phyloP scores from a whole-genome alignment of 1,140 invertebrate genomes.

The Caenorhabditis tropicalis region DNA sequence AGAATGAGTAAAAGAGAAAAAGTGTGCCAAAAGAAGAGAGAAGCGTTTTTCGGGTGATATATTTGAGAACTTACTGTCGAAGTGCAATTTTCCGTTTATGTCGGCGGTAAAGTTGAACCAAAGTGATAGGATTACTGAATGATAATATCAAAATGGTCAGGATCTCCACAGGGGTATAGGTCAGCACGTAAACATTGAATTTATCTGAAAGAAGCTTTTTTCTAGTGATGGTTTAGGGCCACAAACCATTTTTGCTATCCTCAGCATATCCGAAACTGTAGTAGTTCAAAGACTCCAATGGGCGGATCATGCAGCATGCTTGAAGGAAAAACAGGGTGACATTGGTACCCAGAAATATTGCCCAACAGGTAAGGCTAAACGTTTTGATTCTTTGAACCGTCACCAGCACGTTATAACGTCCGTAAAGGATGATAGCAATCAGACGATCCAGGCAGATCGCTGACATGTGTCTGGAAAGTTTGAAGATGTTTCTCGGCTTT shows the following conservation, averaged over 20 bases:
- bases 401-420: slow-evolving; percentile 65
- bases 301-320: slow-evolving; percentile 69
- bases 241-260: slow-evolving; percentile 52
- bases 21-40: slow-evolving; percentile 36
- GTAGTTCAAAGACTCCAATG: slow-evolving; percentile 62
- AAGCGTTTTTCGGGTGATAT: neutral
- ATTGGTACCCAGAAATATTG: slow-evolving; percentile 63
- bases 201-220: neutral
- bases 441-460: slow-evolving; percentile 71
- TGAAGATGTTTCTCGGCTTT: neutral
- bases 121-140: slow-evolving; percentile 69
- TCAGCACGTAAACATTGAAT: slow-evolving; percentile 62
- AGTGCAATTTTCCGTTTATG: slow-evolving; percentile 71
- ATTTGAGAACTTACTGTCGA: slow-evolving; percentile 64
- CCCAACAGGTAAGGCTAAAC: slow-evolving; percentile 66
- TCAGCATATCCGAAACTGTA: slow-evolving; percentile 70
- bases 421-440: slow-evolving; percentile 70
- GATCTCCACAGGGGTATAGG: slow-evolving; percentile 68
- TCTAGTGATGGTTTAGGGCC: neutral
- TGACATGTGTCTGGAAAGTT: slow-evolving; percentile 67
- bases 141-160: slow-evolving; percentile 66
- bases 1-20: slow-evolving; percentile 31
- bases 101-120: slow-evolving; percentile 68
- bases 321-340: slow-evolving; percentile 62
- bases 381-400: slow-evolving; percentile 63